These are phyloP conservation scores for Bucco capensis DNA, from an alignment of 2,113 vertebrate species.

Conservation along the genomic window DNA sequence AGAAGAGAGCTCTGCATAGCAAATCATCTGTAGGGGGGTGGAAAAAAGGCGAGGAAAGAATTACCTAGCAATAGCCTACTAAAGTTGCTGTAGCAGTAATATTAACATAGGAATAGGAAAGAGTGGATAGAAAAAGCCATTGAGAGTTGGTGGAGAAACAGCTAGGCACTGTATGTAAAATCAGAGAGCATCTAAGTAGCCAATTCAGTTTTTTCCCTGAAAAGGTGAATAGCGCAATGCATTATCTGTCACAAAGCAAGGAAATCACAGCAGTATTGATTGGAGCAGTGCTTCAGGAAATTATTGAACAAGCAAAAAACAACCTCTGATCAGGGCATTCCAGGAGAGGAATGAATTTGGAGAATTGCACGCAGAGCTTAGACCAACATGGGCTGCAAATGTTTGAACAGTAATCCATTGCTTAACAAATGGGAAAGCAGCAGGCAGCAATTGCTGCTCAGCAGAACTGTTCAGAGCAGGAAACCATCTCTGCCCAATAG, in stretches of 20 bases:
- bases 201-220: background rate
- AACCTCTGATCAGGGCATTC: background rate
- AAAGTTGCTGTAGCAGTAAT: background rate
- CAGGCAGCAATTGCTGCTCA: slow-evolving; percentile 3
- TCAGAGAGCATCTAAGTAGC: background rate
- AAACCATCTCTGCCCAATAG: background rate
- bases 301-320: slow-evolving; percentile 1
- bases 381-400: background rate
- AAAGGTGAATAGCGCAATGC: background rate
- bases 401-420: slow-evolving; percentile 25
- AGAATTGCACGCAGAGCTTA: background rate
- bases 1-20: slow-evolving; percentile 1
- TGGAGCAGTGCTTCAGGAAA: slow-evolving; percentile 1
- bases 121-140: background rate
- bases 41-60: background rate
- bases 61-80: background rate
- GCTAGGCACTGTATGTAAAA: background rate
- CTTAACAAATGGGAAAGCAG: slow-evolving; percentile 45
- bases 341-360: background rate
- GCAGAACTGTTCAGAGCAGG: background rate
- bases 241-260: background rate
- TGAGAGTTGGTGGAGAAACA: background rate
- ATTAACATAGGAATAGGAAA: background rate
- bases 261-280: background rate
- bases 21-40: background rate